Base-by-base conservation (phyloP, 1,140 invertebrate species). In the Melipona quadrifasciata region DNA sequence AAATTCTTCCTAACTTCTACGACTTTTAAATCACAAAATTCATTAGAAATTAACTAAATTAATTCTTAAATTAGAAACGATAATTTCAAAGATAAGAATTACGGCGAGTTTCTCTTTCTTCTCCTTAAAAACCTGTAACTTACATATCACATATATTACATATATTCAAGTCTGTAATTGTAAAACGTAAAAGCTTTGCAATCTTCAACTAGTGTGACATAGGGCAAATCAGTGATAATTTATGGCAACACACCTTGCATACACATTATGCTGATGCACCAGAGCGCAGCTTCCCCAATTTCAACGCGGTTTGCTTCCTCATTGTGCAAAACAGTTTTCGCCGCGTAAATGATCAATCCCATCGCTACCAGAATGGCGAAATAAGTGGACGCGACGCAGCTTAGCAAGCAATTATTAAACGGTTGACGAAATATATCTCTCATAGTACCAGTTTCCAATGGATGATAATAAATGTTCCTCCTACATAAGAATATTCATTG, bases 381-480 rank as follows among this genome's bases (percentile, higher is more conserved):
- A 3, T 94, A 95, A 5, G 96, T 95, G 0, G 91, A 93, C 0
- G 95, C 89, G 1, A 96, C 96, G 81, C 95, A 95, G 0, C 94
- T 84, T 1, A 96, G 82, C 24, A 96, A 91, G 21, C 93, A 93
- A 16, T 93, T 93, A 82, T 95, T 96, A 84, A 96, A 96, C 0
- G 96, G 96, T 51, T 95, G 95, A 27, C 96, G 80, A 91, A 96
- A 96, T 92, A 96, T 96, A 83, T 96, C 95, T 5, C 95, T 94
- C 34, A 96, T 95, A 17, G 95, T 95, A 16, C 95, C 95, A 6
- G 95, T 95, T 78, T 96, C 95, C 86, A 96, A 94, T 17, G 96
- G 96, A 51, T 95, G 95, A 68, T 96, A 96, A 87, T 96, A 96
- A 86, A 96, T 96, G 70, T 96, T 96, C 87, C 95, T 95, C 94